These are phyloP conservation scores for Neosalanx taihuensis DNA, from an alignment of 2,797 vertebrate species.

Conservation along the genomic window DNA sequence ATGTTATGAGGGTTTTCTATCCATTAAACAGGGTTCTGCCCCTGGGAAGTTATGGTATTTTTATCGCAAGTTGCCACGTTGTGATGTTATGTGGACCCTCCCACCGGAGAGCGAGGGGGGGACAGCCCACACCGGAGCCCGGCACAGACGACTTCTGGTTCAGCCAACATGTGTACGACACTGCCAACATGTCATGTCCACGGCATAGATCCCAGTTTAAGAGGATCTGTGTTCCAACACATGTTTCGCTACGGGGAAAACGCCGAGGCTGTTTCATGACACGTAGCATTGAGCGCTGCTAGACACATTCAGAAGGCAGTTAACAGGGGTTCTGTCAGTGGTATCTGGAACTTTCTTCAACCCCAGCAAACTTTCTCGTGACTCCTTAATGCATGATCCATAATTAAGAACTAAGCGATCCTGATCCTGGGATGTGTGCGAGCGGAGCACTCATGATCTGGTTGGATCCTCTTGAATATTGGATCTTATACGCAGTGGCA, in stretches of 20 bases:
- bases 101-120: conserved; percentile 51
- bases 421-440: conserved; percentile 35
- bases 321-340: neutral
- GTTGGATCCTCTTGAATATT: neutral
- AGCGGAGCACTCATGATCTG: conserved; percentile 15
- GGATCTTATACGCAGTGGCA: conserved; percentile 16
- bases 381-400: conserved; percentile 42
- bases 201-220: neutral
- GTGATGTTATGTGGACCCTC: conserved; percentile 68
- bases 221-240: neutral
- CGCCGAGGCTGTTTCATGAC: neutral
- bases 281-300: neutral
- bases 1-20: neutral
- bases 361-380: conserved; percentile 1
- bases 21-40: conserved; percentile 1
- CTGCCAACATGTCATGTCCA: conserved; percentile 48
- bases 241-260: neutral
- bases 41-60: conserved; percentile 50
- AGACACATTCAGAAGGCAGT: neutral
- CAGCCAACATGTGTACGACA: conserved; percentile 40
- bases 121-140: too few species aligned
- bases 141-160: conserved; percentile 24
- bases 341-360: neutral
- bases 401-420: conserved; percentile 49
- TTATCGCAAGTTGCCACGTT: conserved; percentile 70